phyloP scores from a whole-genome alignment of 2,888 invertebrate genomes.

The Scaptomyza reducta region DNA sequence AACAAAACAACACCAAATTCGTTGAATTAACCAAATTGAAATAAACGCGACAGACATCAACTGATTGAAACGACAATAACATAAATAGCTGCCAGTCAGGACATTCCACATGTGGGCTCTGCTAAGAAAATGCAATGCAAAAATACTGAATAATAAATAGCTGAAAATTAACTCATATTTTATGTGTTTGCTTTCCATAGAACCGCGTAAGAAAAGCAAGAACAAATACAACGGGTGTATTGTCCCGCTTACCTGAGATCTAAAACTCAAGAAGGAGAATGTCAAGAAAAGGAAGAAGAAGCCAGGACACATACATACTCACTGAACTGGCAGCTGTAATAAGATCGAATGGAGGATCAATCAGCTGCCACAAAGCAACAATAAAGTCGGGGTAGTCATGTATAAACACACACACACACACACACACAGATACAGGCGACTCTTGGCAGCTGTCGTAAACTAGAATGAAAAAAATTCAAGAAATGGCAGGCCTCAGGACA shows the following conservation, averaged over 20 bases:
- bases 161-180: too few species aligned
- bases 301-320: constrained; percentile 7
- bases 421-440: not conserved
- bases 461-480: constrained; percentile 55
- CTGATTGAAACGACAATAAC: constrained; percentile 14
- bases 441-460: constrained; percentile 70
- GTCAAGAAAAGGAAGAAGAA: constrained; percentile 1
- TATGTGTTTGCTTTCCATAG: not conserved
- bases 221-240: constrained; percentile 12
- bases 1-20: constrained; percentile 22
- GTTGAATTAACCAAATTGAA: constrained; percentile 54
- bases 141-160: too few species aligned
- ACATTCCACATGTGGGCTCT: not conserved
- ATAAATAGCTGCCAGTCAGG: not conserved
- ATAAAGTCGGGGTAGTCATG: constrained; percentile 45
- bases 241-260: constrained; percentile 39
- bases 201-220: not conserved
- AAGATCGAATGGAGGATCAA: constrained; percentile 70
- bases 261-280: constrained; percentile 1
- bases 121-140: not conserved
- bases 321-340: constrained; percentile 62
- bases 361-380: constrained; percentile 59
- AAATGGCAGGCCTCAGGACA: constrained; percentile 43
- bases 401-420: not conserved
- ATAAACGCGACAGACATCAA: constrained; percentile 31